Conservation (phyloP, 2,888 invertebrate species). For the Drosophila peninsularis region DNA sequence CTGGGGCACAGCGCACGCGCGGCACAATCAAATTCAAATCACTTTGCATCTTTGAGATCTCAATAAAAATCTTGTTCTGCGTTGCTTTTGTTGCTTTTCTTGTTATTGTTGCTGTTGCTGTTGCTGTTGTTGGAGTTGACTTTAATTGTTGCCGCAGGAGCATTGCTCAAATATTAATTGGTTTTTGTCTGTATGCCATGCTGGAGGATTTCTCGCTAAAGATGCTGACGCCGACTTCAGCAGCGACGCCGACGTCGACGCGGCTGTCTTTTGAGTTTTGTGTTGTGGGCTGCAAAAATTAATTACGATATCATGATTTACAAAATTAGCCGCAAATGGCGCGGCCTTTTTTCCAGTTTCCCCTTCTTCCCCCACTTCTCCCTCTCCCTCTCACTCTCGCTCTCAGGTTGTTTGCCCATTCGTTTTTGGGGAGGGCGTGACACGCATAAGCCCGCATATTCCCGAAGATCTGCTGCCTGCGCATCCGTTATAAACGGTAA, state of each 20-base stretch:
- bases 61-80: slow-evolving; percentile 77
- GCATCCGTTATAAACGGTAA: slow-evolving; percentile 14
- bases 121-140: slow-evolving; percentile 62
- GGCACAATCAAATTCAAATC: slow-evolving; percentile 80
- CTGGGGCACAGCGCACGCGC: slow-evolving; percentile 63
- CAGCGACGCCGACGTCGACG: slow-evolving; percentile 12
- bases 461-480: slow-evolving; percentile 7
- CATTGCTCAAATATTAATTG: slow-evolving; percentile 83
- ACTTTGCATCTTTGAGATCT: slow-evolving; percentile 84
- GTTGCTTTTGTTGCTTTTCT: slow-evolving; percentile 27
- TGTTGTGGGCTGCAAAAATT: slow-evolving; percentile 74
- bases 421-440: slow-evolving; percentile 30
- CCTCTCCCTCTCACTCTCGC: slow-evolving; percentile 5
- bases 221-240: slow-evolving; percentile 31
- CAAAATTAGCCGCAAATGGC: slow-evolving; percentile 79
- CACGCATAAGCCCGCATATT: slow-evolving; percentile 20
- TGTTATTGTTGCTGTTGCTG: slow-evolving; percentile 45
- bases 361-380: too few relatives aligned
- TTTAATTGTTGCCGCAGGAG: slow-evolving; percentile 83
- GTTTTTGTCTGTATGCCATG: slow-evolving; percentile 67
- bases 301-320: slow-evolving; percentile 79
- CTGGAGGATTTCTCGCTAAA: slow-evolving; percentile 71
- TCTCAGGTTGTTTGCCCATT: neutral
- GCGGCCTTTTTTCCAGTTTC: slow-evolving; percentile 48
- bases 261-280: slow-evolving; percentile 47